Base-by-base conservation (phyloP, 2,888 invertebrate species). In the Drosophila macrospina region DNA sequence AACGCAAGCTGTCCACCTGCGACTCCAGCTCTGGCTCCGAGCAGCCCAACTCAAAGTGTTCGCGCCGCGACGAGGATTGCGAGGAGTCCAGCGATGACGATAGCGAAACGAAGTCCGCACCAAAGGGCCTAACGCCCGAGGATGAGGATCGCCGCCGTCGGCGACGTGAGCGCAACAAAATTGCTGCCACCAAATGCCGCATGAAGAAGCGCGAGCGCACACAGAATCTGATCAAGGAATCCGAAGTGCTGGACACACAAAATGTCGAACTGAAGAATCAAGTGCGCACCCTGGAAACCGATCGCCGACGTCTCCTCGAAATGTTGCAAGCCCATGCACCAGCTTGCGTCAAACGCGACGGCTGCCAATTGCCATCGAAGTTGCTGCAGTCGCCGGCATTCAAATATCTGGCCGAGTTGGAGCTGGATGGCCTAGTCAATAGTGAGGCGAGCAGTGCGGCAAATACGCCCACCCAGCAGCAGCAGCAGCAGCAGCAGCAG, bases 121-220 rank as follows among this genome's bases (percentile, higher is more conserved):
- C 87, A 0, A 90, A 91, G 77, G 94, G 94, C 86, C 93, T 98
- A 77, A 98, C 98, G 8, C 96, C 97, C 50, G 98, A 98, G 93
- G 98, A 98, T 90, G 98, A 98, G 93, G 98, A 97, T 90, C 94
- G 98, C 34, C 94, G 98, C 62, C 93, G 96, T 66, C 94, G 97
- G 62, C 94, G 98, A 89, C 95, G 98, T 86, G 98, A 98, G 92
- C 94, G 98, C 81, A 98, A 98, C 92, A 98, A 98, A 93, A 97
- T 98, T 75, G 98, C 98, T 54, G 98, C 98, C 65, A 98, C 98
- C 10, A 98, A 98, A 92, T 98, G 98, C 91, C 95, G 98, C 78
- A 94, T 98, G 94, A 98, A 98, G 94, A 98, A 98, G 92, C 95
- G 98, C 37, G 97, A 97, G 91, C 94, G 96, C 77, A 97, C 97